phyloP scores from a whole-genome alignment of 2,113 vertebrate species.

The Indicator maculatus region DNA sequence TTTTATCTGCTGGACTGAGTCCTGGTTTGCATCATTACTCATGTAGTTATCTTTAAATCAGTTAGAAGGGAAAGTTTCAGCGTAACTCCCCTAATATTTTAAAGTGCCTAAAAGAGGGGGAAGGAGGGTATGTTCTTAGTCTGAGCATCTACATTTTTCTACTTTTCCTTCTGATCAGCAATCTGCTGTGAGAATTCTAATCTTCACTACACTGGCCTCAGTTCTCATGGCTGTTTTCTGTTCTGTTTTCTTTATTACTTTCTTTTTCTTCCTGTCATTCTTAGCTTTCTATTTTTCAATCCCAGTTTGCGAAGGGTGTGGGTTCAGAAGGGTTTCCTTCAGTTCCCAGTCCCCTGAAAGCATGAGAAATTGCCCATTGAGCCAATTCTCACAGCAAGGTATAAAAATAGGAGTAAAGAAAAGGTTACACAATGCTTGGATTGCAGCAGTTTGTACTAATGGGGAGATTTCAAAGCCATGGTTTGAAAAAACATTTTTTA shows the following conservation, averaged over 20 bases:
- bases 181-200: constrained; percentile 55
- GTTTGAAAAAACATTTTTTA: constrained; percentile 55
- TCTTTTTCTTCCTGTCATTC: constrained; percentile 87
- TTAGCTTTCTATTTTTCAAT: constrained; percentile 80
- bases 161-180: not conserved
- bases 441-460: constrained; percentile 65
- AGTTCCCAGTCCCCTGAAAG: constrained; percentile 77
- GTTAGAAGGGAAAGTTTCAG: not conserved
- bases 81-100: not conserved
- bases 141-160: constrained; percentile 5
- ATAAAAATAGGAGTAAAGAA: constrained; percentile 82
- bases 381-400: constrained; percentile 81
- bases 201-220: constrained; percentile 42
- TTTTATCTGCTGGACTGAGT: not conserved
- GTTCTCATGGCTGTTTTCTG: constrained; percentile 80
- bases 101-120: not conserved
- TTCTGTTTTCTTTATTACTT: constrained; percentile 77
- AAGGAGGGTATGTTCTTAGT: not conserved
- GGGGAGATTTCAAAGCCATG: constrained; percentile 59
- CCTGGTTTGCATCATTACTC: constrained; percentile 1
- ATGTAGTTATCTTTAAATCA: not conserved
- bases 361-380: constrained; percentile 80
- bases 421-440: constrained; percentile 69
- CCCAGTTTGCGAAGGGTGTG: constrained; percentile 76
- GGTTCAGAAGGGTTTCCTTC: constrained; percentile 78